Percentiles rank a stretch among this genome's conserved stretches.
Evolutionary conservation across 2,113 vertebrate species (phyloP).

Genomic region (Nibea albiflora): DNA sequence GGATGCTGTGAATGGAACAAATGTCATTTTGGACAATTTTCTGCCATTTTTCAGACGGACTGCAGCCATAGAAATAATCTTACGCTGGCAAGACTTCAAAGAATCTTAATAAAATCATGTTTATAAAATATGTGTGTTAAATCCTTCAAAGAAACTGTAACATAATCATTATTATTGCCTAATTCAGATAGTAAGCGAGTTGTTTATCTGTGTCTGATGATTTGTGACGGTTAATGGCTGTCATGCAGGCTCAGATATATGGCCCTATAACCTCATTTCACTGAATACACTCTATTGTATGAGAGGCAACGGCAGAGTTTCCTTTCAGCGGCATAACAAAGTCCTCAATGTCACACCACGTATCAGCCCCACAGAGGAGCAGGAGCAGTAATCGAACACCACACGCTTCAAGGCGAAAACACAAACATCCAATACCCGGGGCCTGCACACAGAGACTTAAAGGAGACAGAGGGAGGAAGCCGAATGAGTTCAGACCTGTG

Average conservation of each 20-base stretch:
- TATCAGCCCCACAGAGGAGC: constrained; percentile 62
- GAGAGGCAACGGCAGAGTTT: constrained; percentile 30
- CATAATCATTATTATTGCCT: no score
- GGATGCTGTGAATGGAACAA: no score
- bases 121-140: neutral
- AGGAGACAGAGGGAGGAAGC: constrained; percentile 18
- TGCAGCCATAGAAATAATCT: neutral
- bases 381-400: constrained; percentile 76
- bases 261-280: neutral
- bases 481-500: neutral
- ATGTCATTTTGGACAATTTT: neutral
- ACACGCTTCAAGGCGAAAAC: constrained; percentile 41
- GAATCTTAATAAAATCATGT: neutral
- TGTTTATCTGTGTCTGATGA: neutral
- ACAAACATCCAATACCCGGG: constrained; percentile 61
- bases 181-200: neutral
- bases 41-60: neutral
- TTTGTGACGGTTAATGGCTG: neutral
- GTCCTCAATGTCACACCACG: constrained; percentile 54
- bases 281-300: constrained; percentile 8
- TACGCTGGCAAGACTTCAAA: no score
- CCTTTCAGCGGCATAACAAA: constrained; percentile 52
- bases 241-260: neutral
- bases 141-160: neutral
- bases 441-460: neutral